These are phyloP conservation scores for Eubasilissa splendida DNA, from an alignment of 2,888 invertebrate species.

Conservation along the genomic window DNA sequence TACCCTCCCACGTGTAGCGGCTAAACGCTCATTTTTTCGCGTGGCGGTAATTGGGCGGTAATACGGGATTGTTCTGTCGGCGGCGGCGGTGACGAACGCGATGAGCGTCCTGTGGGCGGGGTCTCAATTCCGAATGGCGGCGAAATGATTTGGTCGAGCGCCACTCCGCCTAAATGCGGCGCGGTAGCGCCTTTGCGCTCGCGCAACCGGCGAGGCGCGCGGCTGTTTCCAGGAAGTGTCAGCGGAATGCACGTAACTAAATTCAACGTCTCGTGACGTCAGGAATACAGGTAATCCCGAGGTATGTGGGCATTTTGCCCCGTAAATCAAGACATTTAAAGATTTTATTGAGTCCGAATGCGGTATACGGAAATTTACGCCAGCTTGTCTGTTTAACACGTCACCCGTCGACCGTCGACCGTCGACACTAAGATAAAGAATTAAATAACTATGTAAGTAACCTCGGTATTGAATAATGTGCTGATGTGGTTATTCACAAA, in stretches of 20 bases:
- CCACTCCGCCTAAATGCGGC: constrained; percentile 1
- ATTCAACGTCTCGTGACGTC: background rate
- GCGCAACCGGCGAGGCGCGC: constrained; percentile 22
- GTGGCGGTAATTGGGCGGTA: constrained; percentile 40
- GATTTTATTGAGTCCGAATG: no score
- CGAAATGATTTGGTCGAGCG: background rate
- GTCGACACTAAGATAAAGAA: no score
- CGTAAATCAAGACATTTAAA: no score
- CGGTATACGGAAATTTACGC: no score
- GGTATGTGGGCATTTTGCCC: background rate
- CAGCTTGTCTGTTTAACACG: no score
- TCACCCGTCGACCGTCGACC: no score
- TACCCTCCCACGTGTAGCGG: constrained; percentile 29
- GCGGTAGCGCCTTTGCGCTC: constrained; percentile 1
- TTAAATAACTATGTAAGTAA: no score
- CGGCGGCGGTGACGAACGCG: background rate
- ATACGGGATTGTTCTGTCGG: background rate
- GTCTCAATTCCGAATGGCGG: background rate
- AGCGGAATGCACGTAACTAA: constrained; percentile 15
- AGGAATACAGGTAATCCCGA: constrained; percentile 25
- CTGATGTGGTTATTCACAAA: no score
- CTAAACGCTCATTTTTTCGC: constrained; percentile 38
- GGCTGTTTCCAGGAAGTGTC: constrained; percentile 21
- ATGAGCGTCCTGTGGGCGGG: background rate
- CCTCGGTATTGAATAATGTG: no score